Evolutionary conservation across 2,797 vertebrate species (phyloP).

Genomic region (Sternotherus odoratus): DNA sequence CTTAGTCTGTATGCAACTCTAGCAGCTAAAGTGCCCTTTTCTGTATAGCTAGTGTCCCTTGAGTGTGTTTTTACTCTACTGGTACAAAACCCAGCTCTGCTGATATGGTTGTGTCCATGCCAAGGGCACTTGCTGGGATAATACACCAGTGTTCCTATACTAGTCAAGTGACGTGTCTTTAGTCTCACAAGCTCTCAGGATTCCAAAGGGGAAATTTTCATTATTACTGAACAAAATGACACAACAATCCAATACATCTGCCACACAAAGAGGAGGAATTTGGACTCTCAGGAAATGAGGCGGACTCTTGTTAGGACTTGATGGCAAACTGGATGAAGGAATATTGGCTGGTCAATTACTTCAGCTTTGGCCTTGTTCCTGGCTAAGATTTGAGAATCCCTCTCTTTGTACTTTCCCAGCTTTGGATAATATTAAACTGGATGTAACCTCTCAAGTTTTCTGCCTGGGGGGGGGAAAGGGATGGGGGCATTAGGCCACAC

Average conservation of each 20-base stretch:
- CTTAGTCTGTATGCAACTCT: background rate
- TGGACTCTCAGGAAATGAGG: background rate
- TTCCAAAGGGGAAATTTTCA: background rate
- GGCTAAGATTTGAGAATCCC: fast-evolving
- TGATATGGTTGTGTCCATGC: background rate
- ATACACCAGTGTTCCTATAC: background rate
- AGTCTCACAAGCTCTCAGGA: background rate
- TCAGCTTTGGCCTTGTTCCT: fast-evolving
- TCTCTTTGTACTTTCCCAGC: background rate
- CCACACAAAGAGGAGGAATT: background rate
- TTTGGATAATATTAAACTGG: background rate
- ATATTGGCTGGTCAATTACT: background rate
- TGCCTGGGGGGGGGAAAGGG: background rate
- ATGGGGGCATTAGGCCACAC: too few species aligned
- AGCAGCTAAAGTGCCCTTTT: background rate
- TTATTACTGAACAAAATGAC: background rate
- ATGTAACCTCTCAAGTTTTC: background rate
- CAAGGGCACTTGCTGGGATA: background rate
- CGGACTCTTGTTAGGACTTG: background rate
- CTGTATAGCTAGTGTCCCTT: background rate
- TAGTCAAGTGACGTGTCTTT: background rate
- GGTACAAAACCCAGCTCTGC: background rate
- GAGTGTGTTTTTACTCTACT: background rate
- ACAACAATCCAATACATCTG: background rate
- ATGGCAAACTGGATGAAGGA: background rate